Conservation (phyloP, 2,888 invertebrate species). For the Hartigia nigra region DNA sequence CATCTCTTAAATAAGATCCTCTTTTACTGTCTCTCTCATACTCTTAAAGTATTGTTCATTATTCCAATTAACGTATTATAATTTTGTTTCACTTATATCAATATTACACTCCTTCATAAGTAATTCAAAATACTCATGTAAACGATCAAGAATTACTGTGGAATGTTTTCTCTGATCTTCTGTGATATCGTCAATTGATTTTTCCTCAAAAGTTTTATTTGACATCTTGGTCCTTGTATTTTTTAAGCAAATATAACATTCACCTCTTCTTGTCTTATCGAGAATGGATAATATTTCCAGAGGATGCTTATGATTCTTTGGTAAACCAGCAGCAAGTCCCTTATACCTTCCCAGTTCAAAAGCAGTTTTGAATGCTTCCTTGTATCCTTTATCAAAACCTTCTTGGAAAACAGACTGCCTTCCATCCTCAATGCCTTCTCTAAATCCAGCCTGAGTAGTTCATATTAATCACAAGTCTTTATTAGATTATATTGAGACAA, state of each 20-base stretch:
- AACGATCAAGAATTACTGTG: conserved; percentile 38
- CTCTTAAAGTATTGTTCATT: neutral
- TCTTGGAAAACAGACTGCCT: conserved; percentile 73
- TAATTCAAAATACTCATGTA: conserved; percentile 50
- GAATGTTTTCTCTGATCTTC: conserved; percentile 52
- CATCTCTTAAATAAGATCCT: conserved; percentile 25
- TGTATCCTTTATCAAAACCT: conserved; percentile 78
- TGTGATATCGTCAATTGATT: conserved; percentile 44
- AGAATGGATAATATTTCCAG: conserved; percentile 44
- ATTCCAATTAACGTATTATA: neutral
- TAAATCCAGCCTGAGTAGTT: conserved; percentile 71
- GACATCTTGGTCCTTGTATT: conserved; percentile 14
- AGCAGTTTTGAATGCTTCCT: conserved; percentile 74
- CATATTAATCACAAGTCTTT: neutral
- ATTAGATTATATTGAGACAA: neutral
- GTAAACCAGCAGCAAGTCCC: conserved; percentile 49
- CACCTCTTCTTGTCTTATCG: conserved; percentile 48
- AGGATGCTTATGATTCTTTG: conserved; percentile 41
- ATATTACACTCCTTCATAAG: conserved; percentile 36
- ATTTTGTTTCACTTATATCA: conserved; percentile 14
- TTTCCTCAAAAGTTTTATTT: conserved; percentile 21
- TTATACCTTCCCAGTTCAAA: conserved; percentile 70
- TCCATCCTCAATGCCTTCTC: conserved; percentile 77
- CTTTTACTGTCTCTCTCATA: neutral
- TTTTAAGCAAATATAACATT: conserved; percentile 50